Evolutionary conservation across 1,140 invertebrate genomes (phyloP), one percentile per base, ranked within the genome.

Genomic region (Sweltsa coloradensis): DNA sequence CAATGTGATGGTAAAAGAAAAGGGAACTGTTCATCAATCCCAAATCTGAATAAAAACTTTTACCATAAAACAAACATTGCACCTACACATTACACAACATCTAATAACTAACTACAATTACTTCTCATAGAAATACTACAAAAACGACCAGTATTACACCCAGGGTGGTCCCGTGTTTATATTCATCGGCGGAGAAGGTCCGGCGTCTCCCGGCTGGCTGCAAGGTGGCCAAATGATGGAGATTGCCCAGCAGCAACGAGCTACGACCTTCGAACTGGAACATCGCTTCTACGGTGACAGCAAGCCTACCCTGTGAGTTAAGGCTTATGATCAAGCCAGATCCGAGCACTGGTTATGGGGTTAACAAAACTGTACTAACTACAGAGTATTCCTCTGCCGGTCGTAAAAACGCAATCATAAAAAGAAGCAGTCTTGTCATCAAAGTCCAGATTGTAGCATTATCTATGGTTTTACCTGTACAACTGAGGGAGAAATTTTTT

Each of bases 261-360:
- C 75, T 14, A 56, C 69, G 4, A 65, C 65, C 37, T 65, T 76
- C 16, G 55, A 62, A 51, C 45, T 78, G 18, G 76, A 78, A 53
- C 76, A 78, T 55, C 60, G 75, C 36, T 78, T 60, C 57, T 78
- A 77, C 63, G 76, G 76, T 22, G 61, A 74, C 56, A 74, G 69
- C 52, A 66, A 68, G 50, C 75, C 76, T 13, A 74, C 70, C 22
- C 29, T 44, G 69, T 72, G 42, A 44, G 36, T n/a, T n/a, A n/a
- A n/a, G n/a, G n/a, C n/a, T n/a, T n/a, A n/a, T n/a, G n/a, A n/a
- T n/a, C n/a, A n/a, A n/a, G n/a, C n/a, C n/a, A n/a, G n/a, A n/a
- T n/a, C n/a, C n/a, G n/a, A n/a, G n/a, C n/a, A n/a, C n/a, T n/a
- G n/a, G n/a, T n/a, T n/a, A n/a, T n/a, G n/a, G n/a, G n/a, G n/a